phyloP scores from a whole-genome alignment of 2,888 invertebrate species.

The Apodemia hepburni region DNA sequence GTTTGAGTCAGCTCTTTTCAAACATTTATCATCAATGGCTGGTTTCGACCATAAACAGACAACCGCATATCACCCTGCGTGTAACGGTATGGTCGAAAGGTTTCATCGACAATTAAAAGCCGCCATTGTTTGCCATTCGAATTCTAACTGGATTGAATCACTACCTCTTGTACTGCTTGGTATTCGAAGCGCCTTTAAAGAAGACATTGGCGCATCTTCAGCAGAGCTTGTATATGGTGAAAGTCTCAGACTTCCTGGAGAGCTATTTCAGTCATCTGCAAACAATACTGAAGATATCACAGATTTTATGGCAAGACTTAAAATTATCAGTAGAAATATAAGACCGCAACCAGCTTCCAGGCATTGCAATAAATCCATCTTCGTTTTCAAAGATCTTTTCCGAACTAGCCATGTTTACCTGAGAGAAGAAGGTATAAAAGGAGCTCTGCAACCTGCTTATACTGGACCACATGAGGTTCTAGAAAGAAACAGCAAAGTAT shows the following conservation, averaged over 20 bases:
- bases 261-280: not conserved
- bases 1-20: slow-evolving; percentile 28
- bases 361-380: not conserved
- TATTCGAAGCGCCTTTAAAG: not conserved
- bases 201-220: not conserved
- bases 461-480: slow-evolving; percentile 36
- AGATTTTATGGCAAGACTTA: not conserved
- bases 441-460: slow-evolving; percentile 35
- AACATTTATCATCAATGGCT: slow-evolving; percentile 15
- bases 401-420: not conserved
- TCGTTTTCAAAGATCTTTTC: not conserved
- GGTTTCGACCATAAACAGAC: not conserved
- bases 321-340: not conserved
- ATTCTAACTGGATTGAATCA: not conserved
- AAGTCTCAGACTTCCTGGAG: not conserved
- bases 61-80: not conserved
- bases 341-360: slow-evolving; percentile 5
- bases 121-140: not conserved
- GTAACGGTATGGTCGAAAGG: not conserved
- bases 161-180: not conserved
- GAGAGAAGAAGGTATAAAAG: not conserved
- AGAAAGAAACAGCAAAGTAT: slow-evolving; percentile 30
- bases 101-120: not conserved
- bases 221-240: not conserved
- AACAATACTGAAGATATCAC: not conserved